Evolutionary conservation across 2,888 invertebrate species (phyloP).

Genomic region (Eristalinus sepulchralis): DNA sequence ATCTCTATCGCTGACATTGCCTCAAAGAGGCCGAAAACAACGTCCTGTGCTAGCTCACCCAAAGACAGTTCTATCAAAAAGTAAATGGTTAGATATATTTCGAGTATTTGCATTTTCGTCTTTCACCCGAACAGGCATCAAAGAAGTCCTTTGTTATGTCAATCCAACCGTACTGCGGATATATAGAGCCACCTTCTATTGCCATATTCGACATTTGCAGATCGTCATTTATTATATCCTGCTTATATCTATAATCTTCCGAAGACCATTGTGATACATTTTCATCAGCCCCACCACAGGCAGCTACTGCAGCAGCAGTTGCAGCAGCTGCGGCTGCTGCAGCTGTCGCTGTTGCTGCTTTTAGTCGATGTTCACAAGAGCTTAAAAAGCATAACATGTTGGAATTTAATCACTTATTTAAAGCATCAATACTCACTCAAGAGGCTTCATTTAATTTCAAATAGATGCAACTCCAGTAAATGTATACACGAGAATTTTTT

Average conservation of each 20-base stretch:
- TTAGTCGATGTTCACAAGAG: constrained; percentile 75
- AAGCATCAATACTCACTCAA: constrained; percentile 46
- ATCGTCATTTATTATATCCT: constrained; percentile 50
- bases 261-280: constrained; percentile 49
- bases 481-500: constrained; percentile 40
- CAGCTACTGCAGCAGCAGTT: constrained; percentile 51
- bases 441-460: constrained; percentile 52
- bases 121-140: constrained; percentile 83
- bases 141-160: constrained; percentile 83
- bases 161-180: constrained; percentile 79
- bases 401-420: neutral
- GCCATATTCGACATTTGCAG: constrained; percentile 59
- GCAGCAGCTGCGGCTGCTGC: constrained; percentile 76
- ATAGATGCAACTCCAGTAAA: constrained; percentile 9
- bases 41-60: constrained; percentile 96
- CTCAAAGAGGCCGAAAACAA: constrained; percentile 95
- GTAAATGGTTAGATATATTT: neutral
- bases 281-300: constrained; percentile 27
- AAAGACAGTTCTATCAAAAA: constrained; percentile 87
- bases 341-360: constrained; percentile 76
- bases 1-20: constrained; percentile 99
- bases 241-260: constrained; percentile 56
- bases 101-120: neutral
- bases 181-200: constrained; percentile 73
- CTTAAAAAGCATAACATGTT: constrained; percentile 29